Percentiles rank a stretch among this genome's conserved stretches.
phyloP scores from a whole-genome alignment of 2,888 invertebrate genomes.

The Torymus tubicola region DNA sequence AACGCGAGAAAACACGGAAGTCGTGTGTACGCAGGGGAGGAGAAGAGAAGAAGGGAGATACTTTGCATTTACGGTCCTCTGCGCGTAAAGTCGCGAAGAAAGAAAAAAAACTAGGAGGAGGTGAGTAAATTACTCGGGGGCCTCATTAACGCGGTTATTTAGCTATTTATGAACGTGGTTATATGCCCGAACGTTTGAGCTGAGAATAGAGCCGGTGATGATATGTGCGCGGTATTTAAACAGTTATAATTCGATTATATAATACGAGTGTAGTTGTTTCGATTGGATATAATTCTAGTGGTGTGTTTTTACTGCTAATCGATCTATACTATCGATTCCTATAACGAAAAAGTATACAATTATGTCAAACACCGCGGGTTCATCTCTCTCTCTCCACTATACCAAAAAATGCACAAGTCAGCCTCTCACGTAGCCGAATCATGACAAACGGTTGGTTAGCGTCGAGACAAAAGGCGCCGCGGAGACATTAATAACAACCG shows the following conservation, averaged over 20 bases:
- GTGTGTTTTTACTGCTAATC: too few relatives aligned
- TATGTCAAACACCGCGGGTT: too few relatives aligned
- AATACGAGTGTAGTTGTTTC: too few relatives aligned
- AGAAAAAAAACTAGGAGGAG: neutral
- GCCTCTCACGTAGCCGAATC: too few relatives aligned
- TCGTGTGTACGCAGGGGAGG: neutral
- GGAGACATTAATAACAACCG: constrained; percentile 40
- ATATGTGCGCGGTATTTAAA: too few relatives aligned
- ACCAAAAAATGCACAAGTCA: too few relatives aligned
- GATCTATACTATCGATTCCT: too few relatives aligned
- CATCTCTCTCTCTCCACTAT: too few relatives aligned
- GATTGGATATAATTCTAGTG: too few relatives aligned
- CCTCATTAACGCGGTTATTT: constrained; percentile 27
- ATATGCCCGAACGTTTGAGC: neutral
- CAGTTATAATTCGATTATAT: too few relatives aligned
- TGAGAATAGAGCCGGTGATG: constrained; percentile 5
- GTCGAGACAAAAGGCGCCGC: constrained; percentile 27
- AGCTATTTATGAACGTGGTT: neutral
- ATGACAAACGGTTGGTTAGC: too few relatives aligned
- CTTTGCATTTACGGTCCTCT: constrained; percentile 37
- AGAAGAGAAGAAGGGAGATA: constrained; percentile 23
- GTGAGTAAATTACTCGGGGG: constrained; percentile 12
- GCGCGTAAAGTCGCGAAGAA: constrained; percentile 15
- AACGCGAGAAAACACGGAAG: constrained; percentile 45
- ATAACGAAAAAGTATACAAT: too few relatives aligned